Evolutionary conservation across 1,140 invertebrate species (phyloP), one percentile per base, ranked within the genome.

Genomic region (Drosophila yakuba): DNA sequence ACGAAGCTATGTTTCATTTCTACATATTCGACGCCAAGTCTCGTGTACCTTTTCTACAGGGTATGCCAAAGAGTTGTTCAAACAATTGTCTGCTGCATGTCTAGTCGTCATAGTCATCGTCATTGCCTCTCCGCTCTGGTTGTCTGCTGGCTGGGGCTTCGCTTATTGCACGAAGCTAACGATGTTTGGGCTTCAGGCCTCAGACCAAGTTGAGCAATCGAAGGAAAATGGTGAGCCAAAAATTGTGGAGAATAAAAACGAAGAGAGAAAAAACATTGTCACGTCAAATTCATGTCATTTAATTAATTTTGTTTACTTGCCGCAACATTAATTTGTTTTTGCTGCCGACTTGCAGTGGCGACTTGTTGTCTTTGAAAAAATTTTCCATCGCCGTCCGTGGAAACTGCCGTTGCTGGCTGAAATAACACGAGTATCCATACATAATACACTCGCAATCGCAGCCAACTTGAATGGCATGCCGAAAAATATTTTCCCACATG

Each of bases 281-380:
- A 91, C 88, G 89, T 89, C 89, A 91, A 91, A 91, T 89, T 84
- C 88, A 83, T 91, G 88, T 91, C 84, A 89, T 91, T 91, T 91
- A 90, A 90, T 90, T 90, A 90, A 90, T 91, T 90, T 90, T 90
- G 77, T 91, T 90, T 91, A 90, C 78, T 90, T 91, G 79, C 78
- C 75, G 67, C 73, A 86, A 80, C 80, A 69, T 77, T 74, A 82
- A 90, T 90, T 84, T 89, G 80, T 82, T 86, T 84, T 50, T 78
- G 57, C 78, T 79, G 62, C 56, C 57, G 67, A 20, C 20, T 76
- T 62, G 58, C 58, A 64, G 52, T 63, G 83, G 76, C 80, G 73
- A 83, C 84, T 89, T 60, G 84, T 84, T 89, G 83, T 89, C 80
- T 85, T 85, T 85, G 82, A 88, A 78, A 84, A 89, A 86, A 88